These are phyloP conservation scores for Calliphora vomitoria DNA, from an alignment of 2,888 invertebrate species.

Conservation along the genomic window DNA sequence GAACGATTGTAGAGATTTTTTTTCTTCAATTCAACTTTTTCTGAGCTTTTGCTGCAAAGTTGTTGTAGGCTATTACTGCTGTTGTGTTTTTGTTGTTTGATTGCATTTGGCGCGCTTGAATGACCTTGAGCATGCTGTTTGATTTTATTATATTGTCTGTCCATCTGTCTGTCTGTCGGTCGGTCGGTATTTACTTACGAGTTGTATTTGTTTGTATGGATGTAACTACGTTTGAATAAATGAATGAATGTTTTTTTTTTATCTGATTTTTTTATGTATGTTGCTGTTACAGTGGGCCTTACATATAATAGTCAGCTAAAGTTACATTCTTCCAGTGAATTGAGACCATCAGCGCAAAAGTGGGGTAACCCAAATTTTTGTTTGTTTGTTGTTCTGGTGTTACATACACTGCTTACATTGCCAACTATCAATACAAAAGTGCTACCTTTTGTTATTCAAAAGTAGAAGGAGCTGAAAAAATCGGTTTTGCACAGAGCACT, in stretches of 20 bases:
- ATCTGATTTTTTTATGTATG: background rate
- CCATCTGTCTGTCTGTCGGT: constrained; percentile 8
- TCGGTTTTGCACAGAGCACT: too few relatives aligned
- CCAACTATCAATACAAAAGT: too few relatives aligned
- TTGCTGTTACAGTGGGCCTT: constrained; percentile 8
- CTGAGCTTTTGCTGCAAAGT: constrained; percentile 35
- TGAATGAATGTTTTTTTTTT: constrained; percentile 38
- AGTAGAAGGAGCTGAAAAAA: too few relatives aligned
- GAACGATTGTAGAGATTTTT: constrained; percentile 22
- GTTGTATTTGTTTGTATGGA: constrained; percentile 11
- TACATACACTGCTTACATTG: too few relatives aligned
- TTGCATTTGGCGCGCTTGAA: constrained; percentile 75
- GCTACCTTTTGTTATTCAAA: too few relatives aligned
- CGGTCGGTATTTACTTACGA: background rate
- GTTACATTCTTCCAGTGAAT: too few relatives aligned
- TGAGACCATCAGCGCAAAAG: too few relatives aligned
- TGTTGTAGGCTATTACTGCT: constrained; percentile 43
- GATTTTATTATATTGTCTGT: constrained; percentile 53
- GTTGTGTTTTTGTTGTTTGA: constrained; percentile 56
- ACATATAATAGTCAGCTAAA: background rate
- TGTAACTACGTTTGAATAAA: constrained; percentile 17
- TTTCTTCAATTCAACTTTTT: constrained; percentile 30
- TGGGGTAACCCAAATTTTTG: too few relatives aligned
- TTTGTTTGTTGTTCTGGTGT: too few relatives aligned
- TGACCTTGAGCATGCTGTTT: constrained; percentile 76